Evolutionary conservation across 2,797 vertebrate species (phyloP).

Genomic region (Merluccius polli): DNA sequence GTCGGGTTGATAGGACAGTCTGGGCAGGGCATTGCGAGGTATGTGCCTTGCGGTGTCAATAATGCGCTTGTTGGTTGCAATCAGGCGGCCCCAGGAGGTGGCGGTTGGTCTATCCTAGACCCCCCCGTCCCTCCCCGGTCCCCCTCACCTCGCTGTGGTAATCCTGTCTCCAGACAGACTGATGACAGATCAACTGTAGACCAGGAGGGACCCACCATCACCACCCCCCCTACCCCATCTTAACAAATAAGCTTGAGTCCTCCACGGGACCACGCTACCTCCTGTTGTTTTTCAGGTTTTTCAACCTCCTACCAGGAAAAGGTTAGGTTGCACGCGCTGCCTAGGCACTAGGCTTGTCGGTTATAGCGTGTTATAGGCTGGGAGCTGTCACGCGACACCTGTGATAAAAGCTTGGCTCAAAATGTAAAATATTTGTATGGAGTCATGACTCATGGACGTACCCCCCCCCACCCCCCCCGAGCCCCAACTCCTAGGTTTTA

Average conservation of each 20-base stretch:
- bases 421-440: background rate
- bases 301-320: background rate
- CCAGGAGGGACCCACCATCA: conserved; percentile 46
- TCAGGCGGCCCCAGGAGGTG: conserved; percentile 45
- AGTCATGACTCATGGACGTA: background rate
- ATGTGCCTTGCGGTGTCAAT: conserved; percentile 45
- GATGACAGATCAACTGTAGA: conserved; percentile 63
- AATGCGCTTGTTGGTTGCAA: conserved; percentile 60
- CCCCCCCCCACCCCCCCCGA: background rate
- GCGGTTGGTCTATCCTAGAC: conserved; percentile 52
- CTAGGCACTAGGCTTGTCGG: background rate
- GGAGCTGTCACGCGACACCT: background rate
- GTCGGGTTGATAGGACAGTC: conserved; percentile 16
- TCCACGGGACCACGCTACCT: background rate
- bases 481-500: background rate
- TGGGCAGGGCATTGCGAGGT: conserved; percentile 40
- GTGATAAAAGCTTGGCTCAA: background rate
- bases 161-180: conserved; percentile 74
- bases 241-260: background rate
- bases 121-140: conserved; percentile 61
- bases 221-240: conserved; percentile 20
- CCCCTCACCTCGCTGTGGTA: conserved; percentile 49
- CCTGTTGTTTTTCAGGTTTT: background rate
- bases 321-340: background rate
- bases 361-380: background rate